A percentile compares a stretch with the other conserved stretches of the same genome.
phyloP scores from a whole-genome alignment of 2,797 vertebrate species.

The Serranus cabrilla region DNA sequence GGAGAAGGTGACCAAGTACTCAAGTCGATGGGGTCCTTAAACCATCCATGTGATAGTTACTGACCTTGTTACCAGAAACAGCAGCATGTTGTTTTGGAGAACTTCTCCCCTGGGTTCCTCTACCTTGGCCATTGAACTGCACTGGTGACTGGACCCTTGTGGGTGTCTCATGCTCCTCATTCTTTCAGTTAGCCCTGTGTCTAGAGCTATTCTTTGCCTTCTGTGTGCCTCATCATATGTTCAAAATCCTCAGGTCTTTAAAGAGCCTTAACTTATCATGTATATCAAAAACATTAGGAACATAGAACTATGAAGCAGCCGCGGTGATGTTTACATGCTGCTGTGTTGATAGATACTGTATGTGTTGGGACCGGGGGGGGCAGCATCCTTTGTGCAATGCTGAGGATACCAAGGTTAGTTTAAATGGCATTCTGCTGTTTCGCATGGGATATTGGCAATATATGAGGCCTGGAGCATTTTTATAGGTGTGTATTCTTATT shows the following conservation, averaged over 20 bases:
- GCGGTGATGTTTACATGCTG: slow-evolving; percentile 76
- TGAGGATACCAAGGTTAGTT: slow-evolving; percentile 59
- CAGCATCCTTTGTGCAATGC: slow-evolving; percentile 66
- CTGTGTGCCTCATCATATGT: slow-evolving; percentile 90
- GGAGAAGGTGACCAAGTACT: slow-evolving; percentile 21
- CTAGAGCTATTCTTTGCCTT: slow-evolving; percentile 87
- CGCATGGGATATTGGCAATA: slow-evolving; percentile 79
- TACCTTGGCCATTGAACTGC: slow-evolving; percentile 45
- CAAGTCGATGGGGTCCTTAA: slow-evolving; percentile 33
- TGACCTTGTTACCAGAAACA: slow-evolving; percentile 32
- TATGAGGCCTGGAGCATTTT: slow-evolving; percentile 77
- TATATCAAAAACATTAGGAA: slow-evolving; percentile 76
- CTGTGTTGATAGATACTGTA: slow-evolving; percentile 66
- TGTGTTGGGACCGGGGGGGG: slow-evolving; percentile 35
- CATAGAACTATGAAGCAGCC: slow-evolving; percentile 66
- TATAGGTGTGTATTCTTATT: slow-evolving; percentile 79
- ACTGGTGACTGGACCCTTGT: slow-evolving; percentile 46
- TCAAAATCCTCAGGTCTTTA: slow-evolving; percentile 90
- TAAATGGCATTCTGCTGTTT: slow-evolving; percentile 72
- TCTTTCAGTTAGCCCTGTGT: slow-evolving; percentile 76
- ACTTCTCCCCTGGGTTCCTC: slow-evolving; percentile 59
- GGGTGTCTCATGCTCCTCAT: slow-evolving; percentile 70
- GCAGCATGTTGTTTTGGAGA: slow-evolving; percentile 39
- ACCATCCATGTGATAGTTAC: slow-evolving; percentile 29
- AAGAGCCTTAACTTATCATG: slow-evolving; percentile 90